A percentile compares a stretch with the other conserved stretches of the same genome.
These are phyloP conservation scores for Cyrtodaria siliqua DNA, from an alignment of 2,888 invertebrate genomes.

Conservation along the genomic window DNA sequence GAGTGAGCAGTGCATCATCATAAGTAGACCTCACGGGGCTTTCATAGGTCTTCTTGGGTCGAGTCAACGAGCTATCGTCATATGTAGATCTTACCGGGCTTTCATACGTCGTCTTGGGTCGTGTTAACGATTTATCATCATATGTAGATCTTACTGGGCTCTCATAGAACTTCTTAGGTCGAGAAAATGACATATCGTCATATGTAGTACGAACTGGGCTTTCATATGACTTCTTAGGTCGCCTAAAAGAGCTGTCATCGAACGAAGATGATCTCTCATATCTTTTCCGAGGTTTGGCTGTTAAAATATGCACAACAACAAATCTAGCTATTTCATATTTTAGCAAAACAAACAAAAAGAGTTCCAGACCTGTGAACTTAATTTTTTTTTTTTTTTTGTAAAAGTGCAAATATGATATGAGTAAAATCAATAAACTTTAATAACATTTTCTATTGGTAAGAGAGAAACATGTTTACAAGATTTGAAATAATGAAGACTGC, in stretches of 20 bases:
- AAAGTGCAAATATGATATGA: no score
- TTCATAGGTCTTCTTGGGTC: constrained; percentile 36
- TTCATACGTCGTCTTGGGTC: constrained; percentile 27
- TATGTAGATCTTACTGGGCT: constrained; percentile 25
- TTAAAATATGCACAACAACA: constrained; percentile 10
- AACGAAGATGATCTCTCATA: constrained; percentile 11
- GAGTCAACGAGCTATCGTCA: constrained; percentile 31
- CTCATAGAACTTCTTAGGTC: constrained; percentile 26
- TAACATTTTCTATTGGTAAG: no score
- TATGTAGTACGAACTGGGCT: constrained; percentile 29
- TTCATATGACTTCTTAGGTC: constrained; percentile 35
- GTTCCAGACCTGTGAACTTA: no score
- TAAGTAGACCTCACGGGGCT: constrained; percentile 8
- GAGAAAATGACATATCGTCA: constrained; percentile 29
- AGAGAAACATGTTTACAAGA: no score
- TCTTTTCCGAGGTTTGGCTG: constrained; percentile 17
- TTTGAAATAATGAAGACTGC: no score
- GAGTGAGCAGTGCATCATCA: no score
- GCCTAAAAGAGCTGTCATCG: constrained; percentile 20
- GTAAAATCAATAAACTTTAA: no score
- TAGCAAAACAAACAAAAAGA: no score
- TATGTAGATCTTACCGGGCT: constrained; percentile 24
- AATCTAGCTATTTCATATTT: no score
- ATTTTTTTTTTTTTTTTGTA: no score
- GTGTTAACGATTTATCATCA: constrained; percentile 29